Evolutionary conservation across 1,140 invertebrate species (phyloP).

Genomic region (Sycophila sp.): DNA sequence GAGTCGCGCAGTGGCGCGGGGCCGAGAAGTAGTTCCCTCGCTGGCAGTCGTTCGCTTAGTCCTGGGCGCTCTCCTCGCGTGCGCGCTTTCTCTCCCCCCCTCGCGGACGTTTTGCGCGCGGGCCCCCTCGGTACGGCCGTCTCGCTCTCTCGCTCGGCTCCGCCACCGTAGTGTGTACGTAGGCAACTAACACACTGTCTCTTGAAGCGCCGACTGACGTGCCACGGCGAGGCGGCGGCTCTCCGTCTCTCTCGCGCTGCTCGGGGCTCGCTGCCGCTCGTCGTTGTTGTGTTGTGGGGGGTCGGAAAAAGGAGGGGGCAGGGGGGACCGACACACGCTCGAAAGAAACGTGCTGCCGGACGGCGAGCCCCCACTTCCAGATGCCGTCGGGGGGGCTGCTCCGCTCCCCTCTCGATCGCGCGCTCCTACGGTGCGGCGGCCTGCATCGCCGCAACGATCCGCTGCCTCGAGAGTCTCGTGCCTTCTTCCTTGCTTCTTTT

Average conservation of each 20-base stretch:
- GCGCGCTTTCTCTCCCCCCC: slow-evolving; percentile 17
- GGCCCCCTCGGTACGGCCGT: slow-evolving; percentile 3
- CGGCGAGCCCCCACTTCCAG: slow-evolving; percentile 8
- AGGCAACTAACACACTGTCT: no score
- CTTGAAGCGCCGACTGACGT: no score
- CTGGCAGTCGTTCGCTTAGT: slow-evolving; percentile 20
- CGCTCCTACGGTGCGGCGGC: background rate
- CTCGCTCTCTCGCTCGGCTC: slow-evolving; percentile 1
- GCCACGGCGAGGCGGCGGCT: background rate
- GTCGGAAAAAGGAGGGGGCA: background rate
- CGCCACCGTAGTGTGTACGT: no score
- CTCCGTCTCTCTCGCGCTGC: slow-evolving; percentile 3
- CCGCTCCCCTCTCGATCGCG: background rate
- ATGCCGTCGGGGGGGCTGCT: no score
- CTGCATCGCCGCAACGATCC: no score
- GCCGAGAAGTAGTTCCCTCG: slow-evolving; percentile 15
- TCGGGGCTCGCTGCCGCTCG: background rate
- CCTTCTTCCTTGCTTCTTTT: background rate
- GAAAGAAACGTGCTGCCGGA: background rate
- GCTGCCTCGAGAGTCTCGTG: no score
- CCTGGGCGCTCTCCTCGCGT: background rate
- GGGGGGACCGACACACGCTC: background rate
- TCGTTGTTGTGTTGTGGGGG: background rate
- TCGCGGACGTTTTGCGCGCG: background rate
- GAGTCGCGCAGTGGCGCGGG: background rate